These are phyloP conservation scores for Esox niger DNA, from an alignment of 2,113 vertebrate species.

Conservation along the genomic window DNA sequence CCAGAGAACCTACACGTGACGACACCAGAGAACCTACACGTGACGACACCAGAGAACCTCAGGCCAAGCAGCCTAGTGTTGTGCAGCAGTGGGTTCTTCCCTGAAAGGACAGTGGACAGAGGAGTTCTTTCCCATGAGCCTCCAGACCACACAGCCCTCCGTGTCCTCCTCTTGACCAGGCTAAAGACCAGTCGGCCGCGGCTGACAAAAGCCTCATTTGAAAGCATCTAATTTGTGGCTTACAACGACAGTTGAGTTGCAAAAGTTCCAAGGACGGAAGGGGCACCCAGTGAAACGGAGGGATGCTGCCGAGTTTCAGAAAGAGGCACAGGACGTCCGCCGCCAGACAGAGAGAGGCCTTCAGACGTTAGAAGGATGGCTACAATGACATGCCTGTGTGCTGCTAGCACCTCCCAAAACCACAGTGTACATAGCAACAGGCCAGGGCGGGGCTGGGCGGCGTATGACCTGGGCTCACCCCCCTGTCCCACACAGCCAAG, in stretches of 20 bases:
- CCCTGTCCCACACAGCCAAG: background rate
- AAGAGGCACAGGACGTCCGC: background rate
- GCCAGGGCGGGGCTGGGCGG: background rate
- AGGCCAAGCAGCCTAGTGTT: too few relatives aligned
- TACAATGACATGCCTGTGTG: slow-evolving; percentile 14
- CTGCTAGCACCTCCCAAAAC: slow-evolving; percentile 18
- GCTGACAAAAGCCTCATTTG: slow-evolving; percentile 53
- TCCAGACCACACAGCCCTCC: slow-evolving; percentile 50
- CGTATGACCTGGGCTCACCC: slow-evolving; percentile 35
- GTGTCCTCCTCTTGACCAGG: slow-evolving; percentile 58
- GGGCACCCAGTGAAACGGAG: slow-evolving; percentile 10
- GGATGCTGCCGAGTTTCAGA: slow-evolving; percentile 4
- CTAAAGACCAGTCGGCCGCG: slow-evolving; percentile 45
- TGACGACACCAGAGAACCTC: too few relatives aligned
- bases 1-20: too few relatives aligned
- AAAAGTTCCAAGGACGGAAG: slow-evolving; percentile 32
- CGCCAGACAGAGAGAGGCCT: background rate
- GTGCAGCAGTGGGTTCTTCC: slow-evolving; percentile 7
- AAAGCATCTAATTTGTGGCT: slow-evolving; percentile 66
- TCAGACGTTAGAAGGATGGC: background rate
- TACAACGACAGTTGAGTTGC: slow-evolving; percentile 41
- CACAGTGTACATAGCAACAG: slow-evolving; percentile 32
- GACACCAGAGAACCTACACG: too few relatives aligned
- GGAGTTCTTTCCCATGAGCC: slow-evolving; percentile 59
- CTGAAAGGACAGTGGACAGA: slow-evolving; percentile 9